Evolutionary conservation across 1,140 invertebrate species (phyloP), one percentile per base, ranked within the genome.

Genomic region (Leptoteleia sp.): DNA sequence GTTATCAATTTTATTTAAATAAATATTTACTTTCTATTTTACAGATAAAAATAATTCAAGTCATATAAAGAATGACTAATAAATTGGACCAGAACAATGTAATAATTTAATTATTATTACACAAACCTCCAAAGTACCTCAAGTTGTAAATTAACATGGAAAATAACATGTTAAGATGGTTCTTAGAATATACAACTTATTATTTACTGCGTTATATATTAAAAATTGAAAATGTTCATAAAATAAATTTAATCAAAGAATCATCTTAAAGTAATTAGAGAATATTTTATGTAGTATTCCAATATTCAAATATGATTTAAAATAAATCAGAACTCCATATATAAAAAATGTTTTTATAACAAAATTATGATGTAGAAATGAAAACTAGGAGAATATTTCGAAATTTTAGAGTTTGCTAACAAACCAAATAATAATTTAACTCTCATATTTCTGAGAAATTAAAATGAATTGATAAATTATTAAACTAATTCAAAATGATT

Each of bases 31-130:
- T 43, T 57, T 38, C 38, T 55, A 47, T 68, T 37, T 62, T 75
- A 67, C 84, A 81, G 27, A 72, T 81, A 86, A 87, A 12, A 50
- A 84, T 17, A 12, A 81, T 13, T 57, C 52, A 13, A 86, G 81
- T 62, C 88, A 89, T 40, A 88, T 88, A 76, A 89, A 89, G 55
- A 88, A 88, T 75, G 88, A 89, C 57, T 89, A 84, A 70, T 68
- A 8, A 29, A 5, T 50, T 12, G 16, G 6, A 27, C 3, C 3
- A 40, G 50, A 59, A 12, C 3, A 45, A 65, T 48, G 52, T 59
- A 55, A 61, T 61, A 71, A 61, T 29, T 62, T 40, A 5, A 38
- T 61, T 16, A 29, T 27, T 37, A 16, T 45, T 22, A 19, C n/a
- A 12, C 22, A n/a, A 37, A 54, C 31, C 42, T 15, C 13, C 8